phyloP scores from a whole-genome alignment of 2,113 vertebrate species.

The Tylochromis polylepis region DNA sequence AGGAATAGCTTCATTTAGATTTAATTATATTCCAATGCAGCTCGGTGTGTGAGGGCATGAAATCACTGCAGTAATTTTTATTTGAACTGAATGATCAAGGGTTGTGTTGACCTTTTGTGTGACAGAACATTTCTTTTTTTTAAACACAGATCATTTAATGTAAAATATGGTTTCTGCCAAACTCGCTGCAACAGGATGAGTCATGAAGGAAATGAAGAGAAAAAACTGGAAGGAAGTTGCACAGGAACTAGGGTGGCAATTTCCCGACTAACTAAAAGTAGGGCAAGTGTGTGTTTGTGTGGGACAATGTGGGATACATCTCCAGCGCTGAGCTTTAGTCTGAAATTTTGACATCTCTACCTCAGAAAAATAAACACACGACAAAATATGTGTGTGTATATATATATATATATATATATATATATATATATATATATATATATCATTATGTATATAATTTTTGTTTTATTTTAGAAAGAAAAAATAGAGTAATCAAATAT shows the following conservation, averaged over 20 bases:
- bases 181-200: not conserved
- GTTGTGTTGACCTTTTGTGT: not conserved
- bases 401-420: too few relatives aligned
- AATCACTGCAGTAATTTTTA: not conserved
- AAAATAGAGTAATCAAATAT: too few relatives aligned
- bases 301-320: not conserved
- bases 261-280: not conserved
- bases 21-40: not conserved
- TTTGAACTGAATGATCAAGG: not conserved
- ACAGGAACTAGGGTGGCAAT: not conserved
- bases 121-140: not conserved
- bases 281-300: not conserved
- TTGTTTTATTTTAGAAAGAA: too few relatives aligned
- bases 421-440: too few relatives aligned
- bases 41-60: not conserved
- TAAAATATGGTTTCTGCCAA: not conserved
- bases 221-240: not conserved
- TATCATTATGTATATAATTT: too few relatives aligned
- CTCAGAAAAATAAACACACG: not conserved
- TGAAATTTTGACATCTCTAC: not conserved
- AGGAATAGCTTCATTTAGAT: not conserved
- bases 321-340: not conserved
- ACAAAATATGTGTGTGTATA: not conserved
- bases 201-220: not conserved
- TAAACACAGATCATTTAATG: not conserved